phyloP scores from a whole-genome alignment of 2,113 vertebrate species.

The Genyomyrus donnyi region DNA sequence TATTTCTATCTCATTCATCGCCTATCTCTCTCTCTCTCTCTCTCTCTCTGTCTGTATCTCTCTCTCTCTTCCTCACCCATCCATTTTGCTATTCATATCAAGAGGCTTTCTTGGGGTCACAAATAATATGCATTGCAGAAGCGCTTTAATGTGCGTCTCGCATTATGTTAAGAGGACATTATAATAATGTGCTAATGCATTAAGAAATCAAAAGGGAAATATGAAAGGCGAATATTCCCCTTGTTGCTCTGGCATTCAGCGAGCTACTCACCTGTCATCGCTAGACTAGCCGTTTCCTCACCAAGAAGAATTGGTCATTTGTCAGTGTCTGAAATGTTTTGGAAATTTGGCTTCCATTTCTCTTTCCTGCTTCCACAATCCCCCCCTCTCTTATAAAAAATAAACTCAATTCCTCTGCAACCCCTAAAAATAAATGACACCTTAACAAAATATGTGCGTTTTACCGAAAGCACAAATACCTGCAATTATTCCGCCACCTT shows the following conservation, averaged over 20 bases:
- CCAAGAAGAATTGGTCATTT: constrained; percentile 6
- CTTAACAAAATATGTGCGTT: background rate
- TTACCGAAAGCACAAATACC: background rate
- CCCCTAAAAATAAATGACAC: background rate
- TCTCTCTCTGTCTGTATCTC: constrained; percentile 31
- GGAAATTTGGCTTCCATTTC: constrained; percentile 6
- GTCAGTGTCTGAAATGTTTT: constrained; percentile 11
- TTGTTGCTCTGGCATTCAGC: background rate
- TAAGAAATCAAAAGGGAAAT: background rate
- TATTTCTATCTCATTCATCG: background rate
- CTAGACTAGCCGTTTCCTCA: background rate
- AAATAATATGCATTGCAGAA: background rate
- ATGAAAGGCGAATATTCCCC: background rate
- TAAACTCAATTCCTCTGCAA: background rate
- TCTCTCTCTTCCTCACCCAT: background rate
- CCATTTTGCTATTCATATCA: constrained; percentile 37
- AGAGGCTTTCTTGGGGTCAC: constrained; percentile 2
- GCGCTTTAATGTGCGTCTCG: background rate
- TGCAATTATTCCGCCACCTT: background rate
- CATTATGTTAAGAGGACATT: constrained; percentile 5
- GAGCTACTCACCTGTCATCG: background rate
- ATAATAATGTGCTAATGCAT: background rate
- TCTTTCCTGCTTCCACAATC: background rate
- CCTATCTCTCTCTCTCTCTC: background rate
- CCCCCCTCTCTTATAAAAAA: background rate